phyloP scores from a whole-genome alignment of 2,888 invertebrate genomes.

The Sylvicola cinctus region DNA sequence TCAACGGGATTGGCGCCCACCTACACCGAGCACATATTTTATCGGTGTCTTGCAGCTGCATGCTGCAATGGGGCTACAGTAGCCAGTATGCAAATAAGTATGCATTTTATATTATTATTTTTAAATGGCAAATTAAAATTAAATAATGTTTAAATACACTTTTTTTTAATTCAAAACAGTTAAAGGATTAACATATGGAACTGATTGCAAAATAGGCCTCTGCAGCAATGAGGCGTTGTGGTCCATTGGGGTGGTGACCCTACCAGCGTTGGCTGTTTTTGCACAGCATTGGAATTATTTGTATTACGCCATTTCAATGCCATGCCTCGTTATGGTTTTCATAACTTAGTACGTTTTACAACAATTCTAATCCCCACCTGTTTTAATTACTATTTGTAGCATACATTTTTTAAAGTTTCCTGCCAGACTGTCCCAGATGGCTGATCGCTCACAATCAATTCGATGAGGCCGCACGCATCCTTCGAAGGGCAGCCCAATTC shows the following conservation, averaged over 20 bases:
- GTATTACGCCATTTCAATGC: slow-evolving; percentile 27
- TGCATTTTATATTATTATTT: no score
- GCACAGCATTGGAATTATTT: slow-evolving; percentile 26
- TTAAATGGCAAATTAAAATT: no score
- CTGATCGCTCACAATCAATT: slow-evolving; percentile 24
- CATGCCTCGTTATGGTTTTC: slow-evolving; percentile 24
- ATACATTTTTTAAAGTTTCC: slow-evolving; percentile 21
- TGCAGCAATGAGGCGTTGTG: slow-evolving; percentile 15
- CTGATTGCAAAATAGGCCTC: no score
- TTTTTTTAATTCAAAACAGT: no score
- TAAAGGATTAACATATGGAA: no score
- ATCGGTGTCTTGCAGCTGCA: slow-evolving; percentile 25
- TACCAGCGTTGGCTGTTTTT: slow-evolving; percentile 25
- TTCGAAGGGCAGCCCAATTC: slow-evolving; percentile 20
- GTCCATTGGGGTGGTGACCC: slow-evolving; percentile 28
- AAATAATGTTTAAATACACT: no score
- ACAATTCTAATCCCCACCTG: no score
- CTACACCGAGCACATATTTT: slow-evolving; percentile 26
- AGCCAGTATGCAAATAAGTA: no score
- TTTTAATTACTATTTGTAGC: slow-evolving; percentile 3
- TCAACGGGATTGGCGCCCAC: slow-evolving; percentile 24
- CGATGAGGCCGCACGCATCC: slow-evolving; percentile 22
- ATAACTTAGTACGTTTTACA: slow-evolving; percentile 20
- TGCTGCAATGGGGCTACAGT: slow-evolving; percentile 16
- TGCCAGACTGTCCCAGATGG: slow-evolving; percentile 29